A percentile compares a stretch with the other conserved stretches of the same genome.
Conservation (phyloP, 1,140 invertebrate genomes). For the Lucilia cuprina region DNA sequence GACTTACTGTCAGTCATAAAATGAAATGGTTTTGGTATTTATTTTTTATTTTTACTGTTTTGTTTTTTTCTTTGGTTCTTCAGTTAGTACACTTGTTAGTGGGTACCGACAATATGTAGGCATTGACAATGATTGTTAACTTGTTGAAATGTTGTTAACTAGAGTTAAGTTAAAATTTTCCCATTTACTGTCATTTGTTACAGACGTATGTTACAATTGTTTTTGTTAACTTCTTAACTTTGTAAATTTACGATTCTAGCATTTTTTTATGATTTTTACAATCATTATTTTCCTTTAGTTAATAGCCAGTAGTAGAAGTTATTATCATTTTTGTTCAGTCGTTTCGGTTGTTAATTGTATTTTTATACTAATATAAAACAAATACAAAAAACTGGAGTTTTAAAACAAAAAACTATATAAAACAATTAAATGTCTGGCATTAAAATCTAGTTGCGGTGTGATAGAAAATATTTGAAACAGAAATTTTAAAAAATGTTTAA, state of each 20-base stretch:
- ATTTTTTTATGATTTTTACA: background rate
- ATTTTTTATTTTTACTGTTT: background rate
- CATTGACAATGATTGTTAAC: slow-evolving; percentile 9
- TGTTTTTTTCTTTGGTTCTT: too few species aligned
- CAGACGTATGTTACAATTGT: background rate
- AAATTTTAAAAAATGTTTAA: too few species aligned
- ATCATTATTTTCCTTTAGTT: background rate
- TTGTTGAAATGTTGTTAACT: background rate
- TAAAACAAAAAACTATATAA: background rate
- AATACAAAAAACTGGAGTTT: background rate
- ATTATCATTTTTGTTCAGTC: background rate
- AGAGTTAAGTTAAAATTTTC: background rate
- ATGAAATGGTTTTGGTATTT: background rate
- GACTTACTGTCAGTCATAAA: background rate
- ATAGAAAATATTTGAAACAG: too few species aligned
- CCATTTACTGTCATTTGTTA: background rate
- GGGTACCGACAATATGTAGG: background rate
- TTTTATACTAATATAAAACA: background rate
- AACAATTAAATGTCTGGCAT: background rate
- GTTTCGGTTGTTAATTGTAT: background rate
- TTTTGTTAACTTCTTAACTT: background rate
- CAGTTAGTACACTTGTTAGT: background rate
- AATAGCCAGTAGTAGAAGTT: background rate
- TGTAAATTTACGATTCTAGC: background rate
- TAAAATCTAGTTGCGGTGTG: background rate